Evolutionary conservation across 2,113 vertebrate genomes (phyloP), one percentile per base, ranked within the genome.

Genomic region (Opisthocomus hoazin): DNA sequence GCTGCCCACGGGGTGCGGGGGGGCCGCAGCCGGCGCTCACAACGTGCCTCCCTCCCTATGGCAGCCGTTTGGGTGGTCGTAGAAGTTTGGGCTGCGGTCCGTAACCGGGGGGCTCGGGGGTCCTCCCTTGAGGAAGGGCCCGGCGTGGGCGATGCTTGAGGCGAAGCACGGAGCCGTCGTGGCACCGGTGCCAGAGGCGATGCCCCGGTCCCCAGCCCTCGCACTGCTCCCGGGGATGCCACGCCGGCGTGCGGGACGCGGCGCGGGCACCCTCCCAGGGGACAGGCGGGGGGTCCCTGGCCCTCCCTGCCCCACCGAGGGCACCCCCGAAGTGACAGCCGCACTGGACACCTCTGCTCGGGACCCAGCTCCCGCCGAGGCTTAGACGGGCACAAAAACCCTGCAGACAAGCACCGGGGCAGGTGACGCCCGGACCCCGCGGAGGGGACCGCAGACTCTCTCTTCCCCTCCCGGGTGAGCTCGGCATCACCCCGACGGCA

Each of bases 321-420:
- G 18, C 73, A 81, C 6, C 53, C 30, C 23, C 36, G 63, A 20
- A 8, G 26, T 27, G 54, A 37, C 27, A 54, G 11, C 21, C 4
- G 46, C 3, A 5, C 24, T 18, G 26, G 27, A 18, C 39, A 16
- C 2, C 10, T 23, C 73, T 46, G 15, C 37, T 36, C 5, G 16
- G 9, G 22, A 27, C 16, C 6, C 5, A n/a, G 29, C 8, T 91
- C 68, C 32, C 6, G 5, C 56, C 6, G 51, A 37, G 26, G 36
- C 30, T 51, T n/a, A 10, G 26, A 10, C 2, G 14, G 50, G 23
- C 22, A 41, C 16, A 51, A 60, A 27, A 14, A 1, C 17, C 26
- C 1, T 4, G 22, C n/a, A 18, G 9, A 2, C 19, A 34, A 11
- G 17, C 27, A 6, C 1, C 3, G 9, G 11, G 15, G 37, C 5